Percentiles rank a stretch among this genome's conserved stretches.
phyloP scores from a whole-genome alignment of 2,888 invertebrate species.

The Agriopis leucophaearia region DNA sequence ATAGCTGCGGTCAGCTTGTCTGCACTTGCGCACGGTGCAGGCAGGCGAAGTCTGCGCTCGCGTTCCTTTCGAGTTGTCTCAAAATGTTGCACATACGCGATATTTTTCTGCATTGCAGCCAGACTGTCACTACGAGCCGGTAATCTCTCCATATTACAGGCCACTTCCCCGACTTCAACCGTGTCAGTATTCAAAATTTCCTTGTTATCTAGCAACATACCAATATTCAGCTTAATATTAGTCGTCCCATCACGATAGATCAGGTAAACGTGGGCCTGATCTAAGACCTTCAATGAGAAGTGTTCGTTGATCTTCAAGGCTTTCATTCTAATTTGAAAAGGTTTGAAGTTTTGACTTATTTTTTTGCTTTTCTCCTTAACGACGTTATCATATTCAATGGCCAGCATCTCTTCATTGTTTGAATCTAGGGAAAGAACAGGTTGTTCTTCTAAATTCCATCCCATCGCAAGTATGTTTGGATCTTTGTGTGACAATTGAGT shows the following conservation, averaged over 20 bases:
- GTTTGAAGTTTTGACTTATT: slow-evolving; percentile 71
- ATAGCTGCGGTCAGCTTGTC: not conserved
- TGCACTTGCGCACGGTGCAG: not conserved
- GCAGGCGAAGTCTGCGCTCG: not conserved
- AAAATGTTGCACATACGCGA: not conserved
- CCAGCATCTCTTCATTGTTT: not conserved
- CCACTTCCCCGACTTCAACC: slow-evolving; percentile 66
- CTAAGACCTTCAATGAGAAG: slow-evolving; percentile 76
- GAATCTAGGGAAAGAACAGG: not conserved
- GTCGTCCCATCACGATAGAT: slow-evolving; percentile 74
- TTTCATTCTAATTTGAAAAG: slow-evolving; percentile 81
- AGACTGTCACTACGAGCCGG: slow-evolving; percentile 40
- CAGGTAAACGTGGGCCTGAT: slow-evolving; percentile 75
- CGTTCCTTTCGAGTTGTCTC: not conserved
- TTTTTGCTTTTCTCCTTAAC: slow-evolving; percentile 78
- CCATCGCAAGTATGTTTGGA: slow-evolving; percentile 2
- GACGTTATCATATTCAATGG: slow-evolving; percentile 67
- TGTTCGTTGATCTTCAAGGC: slow-evolving; percentile 77
- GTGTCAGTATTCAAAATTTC: slow-evolving; percentile 79
- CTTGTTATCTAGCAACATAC: slow-evolving; percentile 82
- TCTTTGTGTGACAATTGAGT: slow-evolving; percentile 76
- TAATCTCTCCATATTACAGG: slow-evolving; percentile 58
- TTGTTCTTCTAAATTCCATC: not conserved
- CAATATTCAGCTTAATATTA: slow-evolving; percentile 75
- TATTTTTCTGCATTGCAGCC: not conserved